phyloP scores from a whole-genome alignment of 1,140 invertebrate genomes.

The Lasioglossum albipes region DNA sequence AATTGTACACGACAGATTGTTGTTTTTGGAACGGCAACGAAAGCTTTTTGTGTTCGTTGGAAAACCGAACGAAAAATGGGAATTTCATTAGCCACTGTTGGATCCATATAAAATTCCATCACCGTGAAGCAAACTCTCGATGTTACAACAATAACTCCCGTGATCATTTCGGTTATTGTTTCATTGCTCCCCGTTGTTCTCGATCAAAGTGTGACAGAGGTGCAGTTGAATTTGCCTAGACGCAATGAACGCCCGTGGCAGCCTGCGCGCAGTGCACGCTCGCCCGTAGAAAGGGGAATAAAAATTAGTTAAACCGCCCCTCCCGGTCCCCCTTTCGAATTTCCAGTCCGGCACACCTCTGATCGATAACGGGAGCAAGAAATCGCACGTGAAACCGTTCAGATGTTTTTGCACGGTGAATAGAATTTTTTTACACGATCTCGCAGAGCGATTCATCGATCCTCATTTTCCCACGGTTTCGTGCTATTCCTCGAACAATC shows the following conservation, averaged over 20 bases:
- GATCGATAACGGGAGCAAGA: constrained; percentile 33
- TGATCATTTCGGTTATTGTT: constrained; percentile 21
- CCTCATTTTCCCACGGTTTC: background rate
- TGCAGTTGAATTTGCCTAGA: constrained; percentile 45
- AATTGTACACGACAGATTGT: too few relatives aligned
- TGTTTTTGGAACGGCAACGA: too few relatives aligned
- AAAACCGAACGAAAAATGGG: too few relatives aligned
- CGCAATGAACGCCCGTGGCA: constrained; percentile 16
- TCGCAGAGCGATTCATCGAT: background rate
- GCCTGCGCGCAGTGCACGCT: background rate
- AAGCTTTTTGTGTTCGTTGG: too few relatives aligned
- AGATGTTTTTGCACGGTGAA: background rate
- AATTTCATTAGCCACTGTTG: background rate
- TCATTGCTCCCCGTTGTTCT: constrained; percentile 29
- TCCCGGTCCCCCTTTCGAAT: constrained; percentile 9
- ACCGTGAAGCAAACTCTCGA: background rate
- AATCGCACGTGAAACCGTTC: constrained; percentile 33
- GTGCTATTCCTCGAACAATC: background rate
- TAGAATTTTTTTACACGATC: background rate
- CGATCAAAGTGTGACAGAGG: constrained; percentile 18
- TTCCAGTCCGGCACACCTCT: constrained; percentile 6
- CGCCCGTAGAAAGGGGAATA: constrained; percentile 20
- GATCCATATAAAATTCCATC: background rate
- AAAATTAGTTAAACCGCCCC: constrained; percentile 57
- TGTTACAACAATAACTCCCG: background rate